Percentiles rank a stretch among this genome's conserved stretches.
Conservation (phyloP, 2,797 vertebrate species). For the Rhabdomys pumilio region DNA sequence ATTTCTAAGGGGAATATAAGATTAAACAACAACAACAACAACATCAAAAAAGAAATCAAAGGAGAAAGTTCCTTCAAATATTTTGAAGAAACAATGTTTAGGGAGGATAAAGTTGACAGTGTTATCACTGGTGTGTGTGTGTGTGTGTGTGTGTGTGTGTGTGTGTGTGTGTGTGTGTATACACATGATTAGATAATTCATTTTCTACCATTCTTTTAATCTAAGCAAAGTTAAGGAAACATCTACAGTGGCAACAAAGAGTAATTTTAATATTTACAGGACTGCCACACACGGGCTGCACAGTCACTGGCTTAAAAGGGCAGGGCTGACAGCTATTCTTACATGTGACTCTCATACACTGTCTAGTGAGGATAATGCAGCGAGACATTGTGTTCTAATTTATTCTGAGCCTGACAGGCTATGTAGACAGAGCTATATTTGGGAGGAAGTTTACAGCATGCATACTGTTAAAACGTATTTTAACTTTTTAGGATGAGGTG, state of each 20-base stretch:
- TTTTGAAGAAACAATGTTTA: slow-evolving; percentile 10
- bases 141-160: not conserved
- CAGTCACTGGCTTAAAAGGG: not conserved
- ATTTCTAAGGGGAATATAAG: not conserved
- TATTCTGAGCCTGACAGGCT: slow-evolving; percentile 28
- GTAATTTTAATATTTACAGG: slow-evolving; percentile 38
- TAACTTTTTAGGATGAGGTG: slow-evolving; percentile 57
- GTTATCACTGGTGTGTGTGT: not conserved
- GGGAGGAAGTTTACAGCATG: not conserved
- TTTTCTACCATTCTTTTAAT: slow-evolving; percentile 40
- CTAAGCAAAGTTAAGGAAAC: slow-evolving; percentile 26
- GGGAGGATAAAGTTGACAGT: not conserved
- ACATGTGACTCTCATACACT: not conserved
- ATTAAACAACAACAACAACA: not conserved
- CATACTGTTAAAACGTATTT: slow-evolving; percentile 59
- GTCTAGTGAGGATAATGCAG: slow-evolving; percentile 31
- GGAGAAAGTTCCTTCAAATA: not conserved
- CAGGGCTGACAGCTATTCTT: not conserved
- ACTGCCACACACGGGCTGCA: not conserved
- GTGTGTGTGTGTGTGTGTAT: not conserved
- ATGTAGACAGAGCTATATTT: slow-evolving; percentile 40
- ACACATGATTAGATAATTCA: not conserved
- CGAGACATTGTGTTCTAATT: slow-evolving; percentile 33
- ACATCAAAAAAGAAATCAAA: slow-evolving; percentile 10
- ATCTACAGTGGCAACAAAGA: slow-evolving; percentile 46